Evolutionary conservation across 2,888 invertebrate species (phyloP).

Genomic region (Leucoptera coffeella): DNA sequence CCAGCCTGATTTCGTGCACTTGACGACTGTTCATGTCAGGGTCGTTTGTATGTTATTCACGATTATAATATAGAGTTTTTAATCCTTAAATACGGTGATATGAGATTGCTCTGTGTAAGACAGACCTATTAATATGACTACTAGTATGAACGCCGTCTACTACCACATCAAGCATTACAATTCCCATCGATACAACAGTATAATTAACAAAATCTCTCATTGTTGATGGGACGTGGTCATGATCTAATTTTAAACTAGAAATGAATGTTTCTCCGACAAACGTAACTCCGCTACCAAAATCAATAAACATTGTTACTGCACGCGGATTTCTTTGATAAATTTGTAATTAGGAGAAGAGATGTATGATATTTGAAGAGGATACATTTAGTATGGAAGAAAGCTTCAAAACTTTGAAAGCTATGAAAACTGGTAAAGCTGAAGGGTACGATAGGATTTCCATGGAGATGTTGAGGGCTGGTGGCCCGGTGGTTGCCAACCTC

Average conservation of each 20-base stretch:
- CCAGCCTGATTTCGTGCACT: not conserved
- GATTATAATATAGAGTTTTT: not conserved
- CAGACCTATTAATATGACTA: constrained; percentile 7
- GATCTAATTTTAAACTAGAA: not conserved
- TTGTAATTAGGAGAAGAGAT: not conserved
- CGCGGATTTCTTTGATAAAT: constrained; percentile 1
- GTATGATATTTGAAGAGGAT: too few species aligned
- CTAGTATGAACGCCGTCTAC: constrained; percentile 6
- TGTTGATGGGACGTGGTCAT: not conserved
- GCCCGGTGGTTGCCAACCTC: too few species aligned
- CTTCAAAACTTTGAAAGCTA: too few species aligned
- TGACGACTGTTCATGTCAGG: constrained; percentile 1
- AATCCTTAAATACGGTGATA: constrained; percentile 7
- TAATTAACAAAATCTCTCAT: constrained; percentile 6
- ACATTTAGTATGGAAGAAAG: too few species aligned
- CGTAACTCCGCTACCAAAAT: constrained; percentile 4
- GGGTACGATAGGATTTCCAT: too few species aligned
- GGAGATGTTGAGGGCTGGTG: too few species aligned
- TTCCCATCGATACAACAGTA: constrained; percentile 6
- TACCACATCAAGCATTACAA: constrained; percentile 1
- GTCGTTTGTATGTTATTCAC: constrained; percentile 3
- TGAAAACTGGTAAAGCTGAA: too few species aligned
- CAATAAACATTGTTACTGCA: constrained; percentile 1
- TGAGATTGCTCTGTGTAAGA: constrained; percentile 9
- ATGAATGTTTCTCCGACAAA: constrained; percentile 1